Evolutionary conservation across 1,140 invertebrate genomes (phyloP).

Genomic region (Hycleus cichorii): DNA sequence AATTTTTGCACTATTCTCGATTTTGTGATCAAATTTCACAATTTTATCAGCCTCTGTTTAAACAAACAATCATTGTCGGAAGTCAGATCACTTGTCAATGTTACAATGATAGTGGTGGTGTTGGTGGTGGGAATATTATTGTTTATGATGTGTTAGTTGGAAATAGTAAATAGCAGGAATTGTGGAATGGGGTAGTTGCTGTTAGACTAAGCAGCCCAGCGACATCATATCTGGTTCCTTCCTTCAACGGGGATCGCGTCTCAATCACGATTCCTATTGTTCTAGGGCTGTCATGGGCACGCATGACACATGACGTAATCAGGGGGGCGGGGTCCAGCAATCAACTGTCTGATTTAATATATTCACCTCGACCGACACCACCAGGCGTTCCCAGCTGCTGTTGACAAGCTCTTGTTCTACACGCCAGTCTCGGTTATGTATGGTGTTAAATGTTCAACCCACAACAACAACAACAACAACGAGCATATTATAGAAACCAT

Average conservation of each 20-base stretch:
- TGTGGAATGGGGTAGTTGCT: background rate
- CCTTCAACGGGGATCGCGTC: constrained; percentile 24
- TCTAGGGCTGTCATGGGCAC: constrained; percentile 33
- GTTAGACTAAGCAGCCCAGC: constrained; percentile 7
- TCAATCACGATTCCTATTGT: constrained; percentile 36
- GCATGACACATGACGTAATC: constrained; percentile 39
- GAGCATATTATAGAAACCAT: background rate
- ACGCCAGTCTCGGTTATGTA: constrained; percentile 27
- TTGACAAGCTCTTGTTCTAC: constrained; percentile 36
- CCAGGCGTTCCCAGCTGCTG: constrained; percentile 31
- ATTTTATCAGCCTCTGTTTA: no score
- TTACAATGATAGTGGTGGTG: no score
- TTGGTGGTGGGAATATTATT: no score
- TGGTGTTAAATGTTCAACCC: constrained; percentile 21
- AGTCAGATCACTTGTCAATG: no score
- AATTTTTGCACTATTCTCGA: no score
- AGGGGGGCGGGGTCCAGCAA: constrained; percentile 36
- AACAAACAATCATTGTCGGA: no score
- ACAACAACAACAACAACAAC: constrained; percentile 10
- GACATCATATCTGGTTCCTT: constrained; percentile 15
- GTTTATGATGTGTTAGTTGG: no score
- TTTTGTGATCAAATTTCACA: no score
- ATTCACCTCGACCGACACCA: constrained; percentile 33
- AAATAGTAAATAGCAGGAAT: no score
- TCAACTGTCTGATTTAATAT: constrained; percentile 39